A percentile compares a stretch with the other conserved stretches of the same genome.
Conservation (phyloP, 2,888 invertebrate species). For the Sialis fuliginosa region DNA sequence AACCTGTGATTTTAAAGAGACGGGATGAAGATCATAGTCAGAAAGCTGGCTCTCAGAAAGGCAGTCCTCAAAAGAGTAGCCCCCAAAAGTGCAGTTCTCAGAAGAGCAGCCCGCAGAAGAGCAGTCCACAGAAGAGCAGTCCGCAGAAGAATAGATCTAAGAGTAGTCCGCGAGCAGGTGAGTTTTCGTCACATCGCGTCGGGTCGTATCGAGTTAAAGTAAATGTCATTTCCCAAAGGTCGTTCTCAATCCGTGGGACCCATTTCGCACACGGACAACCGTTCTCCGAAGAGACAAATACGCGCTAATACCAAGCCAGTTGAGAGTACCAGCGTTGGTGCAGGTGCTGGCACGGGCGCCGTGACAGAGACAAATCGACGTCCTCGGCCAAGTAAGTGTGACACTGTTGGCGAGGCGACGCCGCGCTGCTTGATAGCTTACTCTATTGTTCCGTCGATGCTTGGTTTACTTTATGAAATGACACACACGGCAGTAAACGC, state of each 20-base stretch:
- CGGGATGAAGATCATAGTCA: slow-evolving; percentile 25
- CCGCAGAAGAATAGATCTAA: slow-evolving; percentile 26
- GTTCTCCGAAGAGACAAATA: slow-evolving; percentile 63
- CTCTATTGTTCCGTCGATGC: background rate
- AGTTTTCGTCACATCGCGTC: slow-evolving; percentile 7
- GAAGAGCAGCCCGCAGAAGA: slow-evolving; percentile 23
- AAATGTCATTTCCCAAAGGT: slow-evolving; percentile 19
- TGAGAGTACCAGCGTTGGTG: slow-evolving; percentile 40
- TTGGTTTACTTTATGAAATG: slow-evolving; percentile 1
- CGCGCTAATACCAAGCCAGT: slow-evolving; percentile 45
- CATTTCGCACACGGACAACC: slow-evolving; percentile 38
- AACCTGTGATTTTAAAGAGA: slow-evolving; percentile 43
- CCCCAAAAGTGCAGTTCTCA: slow-evolving; percentile 36
- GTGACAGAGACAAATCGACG: slow-evolving; percentile 30
- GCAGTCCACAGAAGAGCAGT: slow-evolving; percentile 23
- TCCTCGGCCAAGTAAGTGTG: slow-evolving; percentile 50
- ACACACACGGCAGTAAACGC: background rate
- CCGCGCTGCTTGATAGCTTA: slow-evolving; percentile 5
- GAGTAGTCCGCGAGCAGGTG: slow-evolving; percentile 30
- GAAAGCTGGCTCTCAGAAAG: slow-evolving; percentile 21
- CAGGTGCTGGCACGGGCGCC: slow-evolving; percentile 24
- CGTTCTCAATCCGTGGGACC: slow-evolving; percentile 58
- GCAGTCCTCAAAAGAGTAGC: slow-evolving; percentile 33
- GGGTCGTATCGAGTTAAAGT: too few species aligned
- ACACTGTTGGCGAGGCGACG: too few species aligned